phyloP scores from a whole-genome alignment of 2,113 vertebrate species.

The Clarias magur region DNA sequence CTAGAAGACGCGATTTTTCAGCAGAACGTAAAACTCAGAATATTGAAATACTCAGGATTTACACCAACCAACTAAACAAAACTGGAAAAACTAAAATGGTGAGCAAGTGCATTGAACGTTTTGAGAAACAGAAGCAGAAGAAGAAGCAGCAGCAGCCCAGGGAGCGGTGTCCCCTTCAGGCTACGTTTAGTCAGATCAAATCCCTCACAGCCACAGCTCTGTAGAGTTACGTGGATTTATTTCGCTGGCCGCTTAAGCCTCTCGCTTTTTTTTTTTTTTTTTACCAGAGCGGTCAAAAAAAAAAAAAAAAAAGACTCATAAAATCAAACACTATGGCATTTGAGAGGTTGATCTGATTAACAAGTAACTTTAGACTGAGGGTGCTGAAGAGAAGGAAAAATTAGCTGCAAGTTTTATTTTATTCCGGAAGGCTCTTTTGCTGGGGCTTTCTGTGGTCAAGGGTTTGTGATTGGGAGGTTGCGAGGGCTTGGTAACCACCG shows the following conservation, averaged over 20 bases:
- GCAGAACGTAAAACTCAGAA: not conserved
- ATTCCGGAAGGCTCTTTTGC: slow-evolving; percentile 83
- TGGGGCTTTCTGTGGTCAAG: slow-evolving; percentile 77
- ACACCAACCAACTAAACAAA: slow-evolving; percentile 10
- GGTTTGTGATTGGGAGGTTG: slow-evolving; percentile 42
- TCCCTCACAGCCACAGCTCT: not conserved
- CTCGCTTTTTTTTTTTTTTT: not conserved
- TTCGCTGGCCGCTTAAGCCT: not conserved
- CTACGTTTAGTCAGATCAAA: not conserved
- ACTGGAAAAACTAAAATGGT: not conserved
- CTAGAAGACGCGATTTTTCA: not conserved
- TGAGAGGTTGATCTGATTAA: not conserved
- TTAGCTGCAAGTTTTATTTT: slow-evolving; percentile 92
- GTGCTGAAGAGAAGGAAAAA: slow-evolving; percentile 85
- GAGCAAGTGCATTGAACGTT: not conserved
- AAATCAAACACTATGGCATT: not conserved
- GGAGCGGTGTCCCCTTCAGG: not conserved
- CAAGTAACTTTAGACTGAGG: slow-evolving; percentile 63
- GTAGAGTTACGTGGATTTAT: not conserved
- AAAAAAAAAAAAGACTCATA: not conserved
- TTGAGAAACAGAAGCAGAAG: not conserved
- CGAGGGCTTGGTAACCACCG: slow-evolving; percentile 2
- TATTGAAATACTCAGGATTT: not conserved
- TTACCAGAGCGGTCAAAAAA: not conserved
- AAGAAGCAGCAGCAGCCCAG: not conserved